These are phyloP conservation scores for Lasiommata megera DNA, from an alignment of 2,888 invertebrate species.

Conservation along the genomic window DNA sequence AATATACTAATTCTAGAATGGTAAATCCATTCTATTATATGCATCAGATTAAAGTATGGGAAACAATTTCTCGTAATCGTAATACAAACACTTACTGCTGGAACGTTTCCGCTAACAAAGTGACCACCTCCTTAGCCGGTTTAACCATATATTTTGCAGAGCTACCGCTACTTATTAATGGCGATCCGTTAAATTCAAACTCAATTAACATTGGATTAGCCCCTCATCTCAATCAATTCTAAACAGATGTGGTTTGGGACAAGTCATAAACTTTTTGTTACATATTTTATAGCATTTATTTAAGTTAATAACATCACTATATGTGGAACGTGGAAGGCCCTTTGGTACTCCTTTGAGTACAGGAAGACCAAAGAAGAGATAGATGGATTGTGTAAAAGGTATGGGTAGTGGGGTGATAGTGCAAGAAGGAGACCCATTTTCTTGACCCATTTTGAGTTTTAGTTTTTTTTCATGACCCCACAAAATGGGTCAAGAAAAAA, in stretches of 20 bases:
- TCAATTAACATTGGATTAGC: conserved; percentile 51
- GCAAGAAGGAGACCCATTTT: no score
- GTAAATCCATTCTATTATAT: no score
- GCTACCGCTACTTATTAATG: conserved; percentile 29
- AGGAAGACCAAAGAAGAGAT: no score
- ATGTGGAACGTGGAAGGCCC: no score
- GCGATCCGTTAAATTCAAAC: conserved; percentile 30
- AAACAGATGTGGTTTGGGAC: conserved; percentile 25
- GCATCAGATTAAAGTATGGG: no score
- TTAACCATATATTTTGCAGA: conserved; percentile 10
- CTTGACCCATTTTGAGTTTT: no score
- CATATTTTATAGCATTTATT: not conserved
- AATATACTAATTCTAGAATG: no score
- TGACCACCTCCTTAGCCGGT: not conserved
- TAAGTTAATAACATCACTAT: not conserved
- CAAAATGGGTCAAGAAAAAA: no score
- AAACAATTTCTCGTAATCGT: not conserved
- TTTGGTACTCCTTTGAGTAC: no score
- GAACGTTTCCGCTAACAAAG: conserved; percentile 10
- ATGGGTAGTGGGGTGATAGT: no score
- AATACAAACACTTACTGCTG: not conserved
- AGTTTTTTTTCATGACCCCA: no score
- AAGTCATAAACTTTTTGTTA: conserved; percentile 9
- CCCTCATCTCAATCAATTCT: conserved; percentile 65
- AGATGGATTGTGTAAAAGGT: no score